Percentiles rank a stretch among this genome's conserved stretches.
These are phyloP conservation scores for Heteromormyrus szaboi DNA, from an alignment of 2,797 vertebrate genomes.

Conservation along the genomic window DNA sequence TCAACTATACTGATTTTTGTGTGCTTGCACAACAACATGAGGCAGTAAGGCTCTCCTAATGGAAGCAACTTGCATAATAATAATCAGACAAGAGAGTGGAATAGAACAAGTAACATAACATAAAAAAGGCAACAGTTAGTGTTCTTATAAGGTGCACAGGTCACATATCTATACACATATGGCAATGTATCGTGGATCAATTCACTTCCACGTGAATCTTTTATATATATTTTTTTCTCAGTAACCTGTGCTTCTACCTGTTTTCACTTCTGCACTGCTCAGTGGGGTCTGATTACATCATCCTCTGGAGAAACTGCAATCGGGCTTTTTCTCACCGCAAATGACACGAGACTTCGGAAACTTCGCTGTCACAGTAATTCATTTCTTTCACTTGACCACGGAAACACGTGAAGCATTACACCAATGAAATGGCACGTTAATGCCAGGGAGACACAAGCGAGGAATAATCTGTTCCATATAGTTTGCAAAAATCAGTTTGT, in stretches of 20 bases:
- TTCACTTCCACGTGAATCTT: neutral
- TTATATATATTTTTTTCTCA: neutral
- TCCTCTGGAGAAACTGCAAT: neutral
- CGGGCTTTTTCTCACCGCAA: neutral
- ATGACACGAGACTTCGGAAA: neutral
- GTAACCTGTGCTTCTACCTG: neutral
- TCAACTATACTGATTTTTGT: neutral
- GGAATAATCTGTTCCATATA: neutral
- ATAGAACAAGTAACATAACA: neutral
- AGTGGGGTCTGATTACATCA: neutral
- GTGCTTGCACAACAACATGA: neutral
- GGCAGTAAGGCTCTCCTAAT: neutral
- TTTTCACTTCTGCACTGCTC: neutral
- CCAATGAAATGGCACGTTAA: neutral
- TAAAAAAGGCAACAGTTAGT: neutral
- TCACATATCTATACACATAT: neutral
- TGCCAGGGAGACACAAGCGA: neutral
- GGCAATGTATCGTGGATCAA: neutral
- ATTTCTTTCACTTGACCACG: neutral
- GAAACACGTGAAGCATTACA: neutral
- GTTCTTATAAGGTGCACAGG: neutral
- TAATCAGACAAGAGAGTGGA: neutral
- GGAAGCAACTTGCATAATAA: neutral
- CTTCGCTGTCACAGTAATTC: neutral
- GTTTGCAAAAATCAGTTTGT: neutral